Evolutionary conservation across 2,113 vertebrate genomes (phyloP).

Genomic region (Saguinus imperator): DNA sequence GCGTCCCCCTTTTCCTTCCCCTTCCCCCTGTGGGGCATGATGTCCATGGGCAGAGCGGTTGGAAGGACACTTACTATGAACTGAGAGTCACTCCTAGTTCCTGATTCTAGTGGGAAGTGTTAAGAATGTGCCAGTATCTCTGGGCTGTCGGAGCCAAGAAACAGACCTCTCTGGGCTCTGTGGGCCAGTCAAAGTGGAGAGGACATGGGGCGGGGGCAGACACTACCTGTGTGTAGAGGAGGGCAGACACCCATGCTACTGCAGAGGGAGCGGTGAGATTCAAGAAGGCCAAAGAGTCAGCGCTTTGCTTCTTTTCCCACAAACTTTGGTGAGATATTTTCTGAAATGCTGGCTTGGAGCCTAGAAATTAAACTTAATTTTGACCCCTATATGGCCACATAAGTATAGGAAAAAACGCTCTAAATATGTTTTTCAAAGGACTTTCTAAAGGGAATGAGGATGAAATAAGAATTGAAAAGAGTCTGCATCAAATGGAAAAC

Average conservation of each 20-base stretch:
- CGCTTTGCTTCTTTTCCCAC: neutral
- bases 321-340: neutral
- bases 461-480: neutral
- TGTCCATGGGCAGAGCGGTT: no score
- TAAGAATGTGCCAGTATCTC: neutral
- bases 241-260: neutral
- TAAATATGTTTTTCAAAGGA: neutral
- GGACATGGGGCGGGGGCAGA: neutral
- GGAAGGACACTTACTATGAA: neutral
- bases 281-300: neutral
- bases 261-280: neutral
- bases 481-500: neutral
- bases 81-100: neutral
- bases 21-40: no score
- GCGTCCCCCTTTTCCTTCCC: neutral
- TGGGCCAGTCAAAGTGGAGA: neutral
- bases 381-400: neutral
- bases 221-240: accelerated
- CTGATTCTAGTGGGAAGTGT: neutral
- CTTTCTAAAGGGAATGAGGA: neutral
- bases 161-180: neutral
- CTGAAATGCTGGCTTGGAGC: neutral
- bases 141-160: neutral
- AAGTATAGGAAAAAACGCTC: neutral
- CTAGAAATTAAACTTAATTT: neutral